phyloP scores from a whole-genome alignment of 2,113 vertebrate species.

The Semicossyphus pulcher region DNA sequence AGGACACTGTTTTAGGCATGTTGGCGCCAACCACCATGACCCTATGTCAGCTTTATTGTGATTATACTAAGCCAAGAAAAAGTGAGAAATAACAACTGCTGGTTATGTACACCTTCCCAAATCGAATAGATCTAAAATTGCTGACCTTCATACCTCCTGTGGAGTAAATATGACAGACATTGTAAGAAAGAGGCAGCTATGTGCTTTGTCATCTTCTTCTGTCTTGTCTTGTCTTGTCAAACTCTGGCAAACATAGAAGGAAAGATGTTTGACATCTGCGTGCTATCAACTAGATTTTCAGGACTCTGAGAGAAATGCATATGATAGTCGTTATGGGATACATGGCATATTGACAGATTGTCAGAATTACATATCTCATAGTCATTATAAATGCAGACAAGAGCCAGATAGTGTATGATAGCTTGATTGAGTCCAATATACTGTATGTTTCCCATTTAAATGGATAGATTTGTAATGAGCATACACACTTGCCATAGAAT shows the following conservation, averaged over 20 bases:
- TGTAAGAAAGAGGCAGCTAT: constrained; percentile 9
- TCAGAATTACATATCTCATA: constrained; percentile 13
- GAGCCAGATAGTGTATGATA: neutral
- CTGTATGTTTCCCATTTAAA: neutral
- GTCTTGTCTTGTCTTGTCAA: too few species aligned
- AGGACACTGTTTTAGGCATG: neutral
- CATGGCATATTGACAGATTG: constrained; percentile 44
- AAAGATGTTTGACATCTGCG: neutral
- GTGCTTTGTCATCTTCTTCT: constrained; percentile 14
- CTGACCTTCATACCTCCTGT: constrained; percentile 16
- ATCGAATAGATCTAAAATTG: constrained; percentile 4
- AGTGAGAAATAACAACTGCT: neutral
- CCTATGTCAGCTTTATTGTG: constrained; percentile 16
- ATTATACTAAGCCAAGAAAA: neutral
- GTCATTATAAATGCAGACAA: constrained; percentile 4
- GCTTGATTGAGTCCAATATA: neutral
- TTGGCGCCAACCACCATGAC: constrained; percentile 1
- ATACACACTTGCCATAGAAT: too few species aligned
- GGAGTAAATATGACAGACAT: constrained; percentile 14
- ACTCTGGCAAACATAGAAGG: neutral
- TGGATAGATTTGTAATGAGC: neutral
- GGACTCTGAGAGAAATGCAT: neutral
- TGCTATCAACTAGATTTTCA: neutral
- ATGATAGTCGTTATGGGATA: constrained; percentile 31
- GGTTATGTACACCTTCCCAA: constrained; percentile 2